Percentiles rank a stretch among this genome's conserved stretches.
These are phyloP conservation scores for Puffinus mauretanicus DNA, from an alignment of 2,113 vertebrate genomes.

Conservation along the genomic window DNA sequence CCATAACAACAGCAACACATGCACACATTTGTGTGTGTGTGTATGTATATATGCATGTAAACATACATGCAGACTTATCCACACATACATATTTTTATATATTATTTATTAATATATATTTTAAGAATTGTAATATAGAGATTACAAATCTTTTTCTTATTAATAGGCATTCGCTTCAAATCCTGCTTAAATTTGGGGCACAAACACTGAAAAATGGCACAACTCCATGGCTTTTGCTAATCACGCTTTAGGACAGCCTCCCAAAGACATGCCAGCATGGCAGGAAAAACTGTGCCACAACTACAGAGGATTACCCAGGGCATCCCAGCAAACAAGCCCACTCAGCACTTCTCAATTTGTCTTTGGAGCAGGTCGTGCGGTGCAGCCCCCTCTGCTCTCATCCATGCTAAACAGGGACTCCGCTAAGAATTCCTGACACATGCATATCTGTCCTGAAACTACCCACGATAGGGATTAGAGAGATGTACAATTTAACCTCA, in stretches of 20 bases:
- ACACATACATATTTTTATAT: background rate
- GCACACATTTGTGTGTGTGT: accelerated
- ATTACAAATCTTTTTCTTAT: background rate
- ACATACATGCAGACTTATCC: background rate
- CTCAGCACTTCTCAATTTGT: background rate
- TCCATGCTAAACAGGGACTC: background rate
- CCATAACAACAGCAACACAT: background rate
- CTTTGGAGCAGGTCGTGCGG: background rate
- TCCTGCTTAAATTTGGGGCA: background rate
- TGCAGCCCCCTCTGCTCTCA: background rate
- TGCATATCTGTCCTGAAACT: conserved; percentile 33
- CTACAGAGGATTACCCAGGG: background rate
- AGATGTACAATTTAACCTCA: conserved; percentile 63
- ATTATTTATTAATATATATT: background rate
- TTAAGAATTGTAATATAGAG: background rate
- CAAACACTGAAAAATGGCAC: background rate
- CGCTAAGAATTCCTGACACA: conserved; percentile 24
- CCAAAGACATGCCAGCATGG: background rate
- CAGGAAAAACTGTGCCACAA: background rate
- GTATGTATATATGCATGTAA: background rate
- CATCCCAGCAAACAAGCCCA: background rate
- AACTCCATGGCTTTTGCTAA: background rate
- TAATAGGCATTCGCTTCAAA: background rate
- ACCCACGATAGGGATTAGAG: conserved; percentile 47
- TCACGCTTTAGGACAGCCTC: background rate